Evolutionary conservation across 2,888 invertebrate genomes (phyloP).

Genomic region (Periphyllus acericola): DNA sequence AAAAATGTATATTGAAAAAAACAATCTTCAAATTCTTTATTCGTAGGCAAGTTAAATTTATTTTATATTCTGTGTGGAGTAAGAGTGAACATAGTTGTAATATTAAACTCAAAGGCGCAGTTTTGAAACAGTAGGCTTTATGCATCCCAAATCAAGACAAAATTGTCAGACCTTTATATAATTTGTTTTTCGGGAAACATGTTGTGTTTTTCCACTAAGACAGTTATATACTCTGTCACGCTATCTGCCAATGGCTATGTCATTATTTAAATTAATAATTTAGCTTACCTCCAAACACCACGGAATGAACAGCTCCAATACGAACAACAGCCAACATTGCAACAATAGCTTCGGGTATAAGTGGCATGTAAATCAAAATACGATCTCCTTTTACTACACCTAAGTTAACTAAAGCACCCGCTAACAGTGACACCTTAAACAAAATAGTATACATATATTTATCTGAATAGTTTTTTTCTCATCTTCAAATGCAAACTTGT

Average conservation of each 20-base stretch:
- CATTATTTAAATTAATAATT: background rate
- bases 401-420: constrained; percentile 80
- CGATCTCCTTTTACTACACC: constrained; percentile 86
- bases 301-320: constrained; percentile 91
- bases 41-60: too few relatives aligned
- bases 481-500: constrained; percentile 71
- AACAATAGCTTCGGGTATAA: constrained; percentile 89
- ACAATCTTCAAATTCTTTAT: too few relatives aligned
- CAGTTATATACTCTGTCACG: background rate
- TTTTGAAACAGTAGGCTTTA: too few relatives aligned
- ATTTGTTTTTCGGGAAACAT: too few relatives aligned
- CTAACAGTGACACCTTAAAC: constrained; percentile 77
- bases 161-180: too few relatives aligned
- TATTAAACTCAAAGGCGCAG: too few relatives aligned
- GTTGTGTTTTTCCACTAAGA: too few relatives aligned
- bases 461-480: background rate
- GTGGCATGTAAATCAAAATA: constrained; percentile 93
- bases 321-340: constrained; percentile 89
- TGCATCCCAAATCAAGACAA: too few relatives aligned
- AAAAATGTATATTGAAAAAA: too few relatives aligned
- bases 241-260: too few relatives aligned
- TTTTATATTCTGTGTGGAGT: too few relatives aligned
- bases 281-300: constrained; percentile 87
- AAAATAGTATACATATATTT: constrained; percentile 54
- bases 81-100: too few relatives aligned